Evolutionary conservation across 2,888 invertebrate genomes (phyloP).

Genomic region (Reticulitermes lucifugus): DNA sequence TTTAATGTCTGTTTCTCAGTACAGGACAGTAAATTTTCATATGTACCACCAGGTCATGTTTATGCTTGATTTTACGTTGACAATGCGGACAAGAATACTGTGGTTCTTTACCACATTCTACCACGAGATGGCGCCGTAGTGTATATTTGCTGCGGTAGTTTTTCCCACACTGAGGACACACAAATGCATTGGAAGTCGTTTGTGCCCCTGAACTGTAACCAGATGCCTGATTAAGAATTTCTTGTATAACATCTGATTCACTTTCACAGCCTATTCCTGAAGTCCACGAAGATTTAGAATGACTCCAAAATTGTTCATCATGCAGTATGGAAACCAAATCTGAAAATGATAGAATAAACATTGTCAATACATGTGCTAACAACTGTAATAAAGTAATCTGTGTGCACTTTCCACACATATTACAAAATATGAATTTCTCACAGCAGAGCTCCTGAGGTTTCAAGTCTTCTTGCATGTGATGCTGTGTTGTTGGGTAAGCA

Average conservation of each 20-base stretch:
- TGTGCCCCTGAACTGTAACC: conserved; percentile 39
- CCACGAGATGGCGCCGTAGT: conserved; percentile 43
- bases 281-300: background rate
- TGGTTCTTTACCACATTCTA: conserved; percentile 56
- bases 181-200: conserved; percentile 21
- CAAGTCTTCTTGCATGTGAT: too few species aligned
- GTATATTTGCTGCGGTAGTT: conserved; percentile 46
- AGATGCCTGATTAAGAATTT: background rate
- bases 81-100: conserved; percentile 54
- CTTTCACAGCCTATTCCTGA: background rate
- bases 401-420: too few species aligned
- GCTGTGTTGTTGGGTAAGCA: too few species aligned
- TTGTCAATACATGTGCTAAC: background rate
- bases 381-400: too few species aligned
- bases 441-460: too few species aligned
- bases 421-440: too few species aligned
- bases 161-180: conserved; percentile 46
- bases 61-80: conserved; percentile 47
- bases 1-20: background rate
- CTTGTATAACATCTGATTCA: background rate
- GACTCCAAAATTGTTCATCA: background rate
- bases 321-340: background rate
- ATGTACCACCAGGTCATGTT: conserved; percentile 60
- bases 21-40: conserved; percentile 51
- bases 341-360: background rate